Conservation (phyloP, 2,888 invertebrate genomes). For the Xestia rhomboidea region DNA sequence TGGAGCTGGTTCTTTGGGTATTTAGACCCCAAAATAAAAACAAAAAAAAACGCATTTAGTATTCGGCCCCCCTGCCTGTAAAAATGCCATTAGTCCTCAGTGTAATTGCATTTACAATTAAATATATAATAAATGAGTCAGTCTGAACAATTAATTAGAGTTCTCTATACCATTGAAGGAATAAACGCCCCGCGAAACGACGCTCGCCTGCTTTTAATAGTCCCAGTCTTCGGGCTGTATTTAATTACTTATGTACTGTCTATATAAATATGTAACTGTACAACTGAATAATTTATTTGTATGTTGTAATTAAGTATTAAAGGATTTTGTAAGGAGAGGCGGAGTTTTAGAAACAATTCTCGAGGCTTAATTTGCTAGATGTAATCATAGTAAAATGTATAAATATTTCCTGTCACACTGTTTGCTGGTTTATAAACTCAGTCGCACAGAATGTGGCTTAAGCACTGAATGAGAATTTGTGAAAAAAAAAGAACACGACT, state of each 20-base stretch:
- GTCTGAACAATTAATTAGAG: constrained; percentile 77
- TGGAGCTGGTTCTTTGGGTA: not conserved
- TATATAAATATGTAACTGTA: constrained; percentile 64
- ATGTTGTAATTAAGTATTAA: constrained; percentile 47
- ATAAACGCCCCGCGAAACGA: constrained; percentile 79
- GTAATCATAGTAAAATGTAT: not conserved
- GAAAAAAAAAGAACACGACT: not conserved
- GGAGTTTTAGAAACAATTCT: constrained; percentile 14
- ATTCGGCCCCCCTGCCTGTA: constrained; percentile 39
- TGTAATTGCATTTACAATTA: constrained; percentile 75
- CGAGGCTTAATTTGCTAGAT: constrained; percentile 1
- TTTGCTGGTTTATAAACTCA: not conserved
- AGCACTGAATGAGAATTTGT: not conserved
- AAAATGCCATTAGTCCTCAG: constrained; percentile 62
- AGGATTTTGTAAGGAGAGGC: constrained; percentile 21
- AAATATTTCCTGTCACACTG: not conserved
- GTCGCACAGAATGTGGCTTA: not conserved
- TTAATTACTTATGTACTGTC: constrained; percentile 82
- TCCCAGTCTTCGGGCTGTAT: constrained; percentile 79
- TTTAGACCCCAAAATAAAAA: not conserved
- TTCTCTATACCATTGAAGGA: constrained; percentile 75
- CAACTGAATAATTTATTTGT: constrained; percentile 55
- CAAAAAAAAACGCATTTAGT: constrained; percentile 8
- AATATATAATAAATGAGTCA: constrained; percentile 76
- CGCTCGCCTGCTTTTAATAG: constrained; percentile 86